A percentile compares a stretch with the other conserved stretches of the same genome.
phyloP scores from a whole-genome alignment of 2,113 vertebrate species.

The Acanthochromis polyacanthus region DNA sequence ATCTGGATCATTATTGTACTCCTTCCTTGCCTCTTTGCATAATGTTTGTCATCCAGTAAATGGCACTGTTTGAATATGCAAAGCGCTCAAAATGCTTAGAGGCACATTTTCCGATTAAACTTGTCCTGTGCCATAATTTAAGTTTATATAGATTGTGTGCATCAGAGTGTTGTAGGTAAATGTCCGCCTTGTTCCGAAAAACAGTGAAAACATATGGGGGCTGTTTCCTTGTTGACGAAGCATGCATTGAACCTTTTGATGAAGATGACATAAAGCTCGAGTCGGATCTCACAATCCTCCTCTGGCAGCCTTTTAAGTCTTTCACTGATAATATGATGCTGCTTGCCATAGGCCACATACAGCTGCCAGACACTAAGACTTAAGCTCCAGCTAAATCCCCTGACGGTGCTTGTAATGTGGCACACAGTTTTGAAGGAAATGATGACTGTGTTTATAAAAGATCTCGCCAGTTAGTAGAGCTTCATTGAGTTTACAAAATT shows the following conservation, averaged over 20 bases:
- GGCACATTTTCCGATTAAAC: constrained; percentile 12
- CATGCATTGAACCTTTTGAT: constrained; percentile 51
- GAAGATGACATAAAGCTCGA: constrained; percentile 53
- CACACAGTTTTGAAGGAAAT: constrained; percentile 63
- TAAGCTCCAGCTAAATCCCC: constrained; percentile 65
- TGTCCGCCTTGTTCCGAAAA: constrained; percentile 6
- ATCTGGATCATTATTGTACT: constrained; percentile 34
- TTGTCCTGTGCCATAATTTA: constrained; percentile 3
- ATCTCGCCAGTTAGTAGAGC: constrained; percentile 55
- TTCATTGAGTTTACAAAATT: constrained; percentile 44
- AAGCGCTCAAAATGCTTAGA: constrained; percentile 43
- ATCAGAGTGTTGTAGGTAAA: constrained; percentile 20
- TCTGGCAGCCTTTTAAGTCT: constrained; percentile 57
- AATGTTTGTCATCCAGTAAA: constrained; percentile 48
- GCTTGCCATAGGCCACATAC: constrained; percentile 68
- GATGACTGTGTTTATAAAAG: constrained; percentile 59
- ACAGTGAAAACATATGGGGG: constrained; percentile 13
- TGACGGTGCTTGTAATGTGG: constrained; percentile 72
- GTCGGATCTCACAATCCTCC: constrained; percentile 57
- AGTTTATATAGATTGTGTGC: constrained; percentile 25
- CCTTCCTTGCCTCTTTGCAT: constrained; percentile 51
- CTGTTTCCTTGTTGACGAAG: constrained; percentile 30
- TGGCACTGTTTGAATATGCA: constrained; percentile 53
- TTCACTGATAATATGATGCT: constrained; percentile 58
- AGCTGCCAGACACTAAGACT: constrained; percentile 70